Evolutionary conservation across 2,113 vertebrate species (phyloP), one percentile per base, ranked within the genome.

Genomic region (Halichoerus grypus): DNA sequence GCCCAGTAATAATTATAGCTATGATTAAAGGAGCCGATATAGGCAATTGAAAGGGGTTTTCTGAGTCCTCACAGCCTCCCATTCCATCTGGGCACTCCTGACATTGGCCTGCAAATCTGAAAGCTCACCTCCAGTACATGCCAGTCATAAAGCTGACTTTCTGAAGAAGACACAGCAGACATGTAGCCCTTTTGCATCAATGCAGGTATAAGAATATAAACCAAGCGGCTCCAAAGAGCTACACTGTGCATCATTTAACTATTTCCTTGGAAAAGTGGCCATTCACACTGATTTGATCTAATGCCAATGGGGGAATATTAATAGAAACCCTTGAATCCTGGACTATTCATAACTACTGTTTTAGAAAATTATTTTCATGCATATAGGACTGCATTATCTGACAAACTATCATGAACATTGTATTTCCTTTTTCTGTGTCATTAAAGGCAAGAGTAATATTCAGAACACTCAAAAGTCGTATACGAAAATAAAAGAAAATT

Each of bases 401-500:
- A 82, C n/a, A 96, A 46, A 57, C 65, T 76, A 1, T 42, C 36
- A 57, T 74, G 84, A 88, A 82, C 22, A 36, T 89, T 80, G 88
- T 63, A n/a, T 93, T 95, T 91, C 28, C 24, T 16, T 93, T 76
- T 72, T 85, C 65, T 76, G 0, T 82, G 49, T 91, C 19, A 77
- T 96, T 91, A 91, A 90, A 82, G 21, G 28, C n/a, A 71, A 97
- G 91, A 77, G 21, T 88, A 72, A 88, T 94, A 84, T 88, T 87
- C 84, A 55, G n/a, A 94, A 71, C 16, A 69, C n/a, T 90, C 72
- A 83, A 51, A 97, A 90, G 82, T 94, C 33, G n/a, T 74, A 36
- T 69, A 69, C 13, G 15, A 46, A 97, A 95, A 88, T 72, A 74
- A 93, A 95, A 90, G 59, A 91, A 97, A 88, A 94, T 82, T 39